Evolutionary conservation across 2,797 vertebrate genomes (phyloP), one percentile per base, ranked within the genome.

Genomic region (Syngnathus rostellatus): DNA sequence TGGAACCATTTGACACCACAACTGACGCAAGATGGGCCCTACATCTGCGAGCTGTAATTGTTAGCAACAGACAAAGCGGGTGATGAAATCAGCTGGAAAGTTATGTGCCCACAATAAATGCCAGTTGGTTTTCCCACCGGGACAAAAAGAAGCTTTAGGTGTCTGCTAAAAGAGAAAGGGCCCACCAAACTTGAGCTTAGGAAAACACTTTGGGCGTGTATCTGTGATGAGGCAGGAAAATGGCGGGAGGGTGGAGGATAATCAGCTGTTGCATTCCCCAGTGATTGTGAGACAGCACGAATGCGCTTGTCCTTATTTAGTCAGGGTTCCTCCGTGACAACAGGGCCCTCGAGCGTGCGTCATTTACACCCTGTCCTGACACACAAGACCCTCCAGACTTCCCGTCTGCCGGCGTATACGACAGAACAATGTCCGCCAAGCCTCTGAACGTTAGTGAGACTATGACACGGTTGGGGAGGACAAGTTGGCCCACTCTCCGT

Each of bases 301-400:
- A 87, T 87, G 88, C 25, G 80, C 70, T 84, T 93, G 91, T 86
- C 95, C 96, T 93, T 97, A 96, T 98, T 98, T 98, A 96, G 96
- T 88, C 93, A 94, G 92, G 86, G 87, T 85, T 89, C 89, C 87
- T 90, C 91, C 90, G 91, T 92, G 91, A 92, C 93, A 70, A 80
- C 82, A 73, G 67, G 76, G 83, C 78, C 85, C 77, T 73, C 75
- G 77, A 72, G 82, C 83, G 74, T 91, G 90, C 87, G 90, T 94
- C 93, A 93, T 88, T 93, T 92, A 90, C 93, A 92, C 91, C 89
- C 83, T 61, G 80, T 78, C 77, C 74, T 77, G 83, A 88, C 85
- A 71, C 67, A 77, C 77, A 63, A 84, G 75, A 82, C 72, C 71
- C 75, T 69, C 74, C 62, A 84, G 74, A 82, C 72, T 69, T 43